Base-by-base conservation (phyloP, 2,888 invertebrate genomes). In the Elmis aenea region DNA sequence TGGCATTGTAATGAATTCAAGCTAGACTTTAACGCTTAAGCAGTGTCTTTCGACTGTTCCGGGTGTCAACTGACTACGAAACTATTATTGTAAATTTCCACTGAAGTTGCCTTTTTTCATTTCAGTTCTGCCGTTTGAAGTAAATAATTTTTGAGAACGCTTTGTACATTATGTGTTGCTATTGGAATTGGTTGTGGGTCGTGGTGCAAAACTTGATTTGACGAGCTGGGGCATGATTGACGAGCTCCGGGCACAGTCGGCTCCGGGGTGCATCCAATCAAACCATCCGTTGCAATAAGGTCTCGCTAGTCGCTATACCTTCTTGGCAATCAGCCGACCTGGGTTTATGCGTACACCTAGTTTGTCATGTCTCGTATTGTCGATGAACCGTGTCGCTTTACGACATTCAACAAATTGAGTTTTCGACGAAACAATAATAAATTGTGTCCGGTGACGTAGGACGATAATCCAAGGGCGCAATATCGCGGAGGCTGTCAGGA, bases 221-320 rank as follows among this genome's bases (percentile, higher is more conserved):
- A 48, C 44, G 46, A 39, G 39, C 38, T n/a, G n/a, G n/a, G 42
- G 36, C 40, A 38, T 38, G 37, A 43, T 39, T 42, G 47, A 47
- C 42, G 42, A 47, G 45, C 50, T 52, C 37, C 40, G 40, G 48
- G 50, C 47, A 50, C 50, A 54, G 51, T 54, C 54, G 51, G 46
- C 54, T 46, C 38, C 47, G 39, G 46, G 50, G 48, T 54, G 54
- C 54, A 54, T 51, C 54, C 54, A 54, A 54, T 54, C 54, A 54
- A 45, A 39, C 42, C 45, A 38, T 33, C 38, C 33, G 36, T 40
- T 38, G 46, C 47, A 47, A 47, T 33, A 50, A 45, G 47, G 44
- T 45, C 39, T 33, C 39, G 39, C 45, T 46, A n/a, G n/a, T n/a
- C n/a, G n/a, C n/a, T n/a, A n/a, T n/a, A 50, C 50, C 50, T 48